Base-by-base conservation (phyloP, 2,888 invertebrate genomes). In the Conistra vaccinii region DNA sequence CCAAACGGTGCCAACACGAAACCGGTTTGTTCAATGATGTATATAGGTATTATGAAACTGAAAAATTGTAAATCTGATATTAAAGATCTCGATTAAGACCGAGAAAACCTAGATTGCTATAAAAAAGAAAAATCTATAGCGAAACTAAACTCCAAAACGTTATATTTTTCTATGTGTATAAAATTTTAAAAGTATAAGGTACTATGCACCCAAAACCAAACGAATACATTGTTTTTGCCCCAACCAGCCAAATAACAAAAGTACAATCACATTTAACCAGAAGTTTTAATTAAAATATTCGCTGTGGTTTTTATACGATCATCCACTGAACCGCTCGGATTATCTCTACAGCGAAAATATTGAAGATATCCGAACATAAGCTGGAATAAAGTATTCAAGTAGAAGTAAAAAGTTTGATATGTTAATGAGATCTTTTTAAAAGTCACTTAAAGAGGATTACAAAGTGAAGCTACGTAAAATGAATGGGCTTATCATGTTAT, bases 231-330 rank as follows among this genome's bases (percentile, higher is more conserved):
- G n/a, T 51, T 60, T 63, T 69, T 74, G 39, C 55, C n/a, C 17
- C n/a, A 55, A 20, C 42, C 60, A 57, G n/a, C 32, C 51, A 39
- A 5, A 60, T 14, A 48, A 48, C 60, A 58, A 60, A 9, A 6
- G 20, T 32, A 65, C 3, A 60, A 48, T 58, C 51, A 45, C 35
- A 63, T 63, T 12, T 20, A 58, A 26, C 67, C 62, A 39, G 29
- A 58, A 79, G 32, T 68, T 78, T 73, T 80, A 78, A 80, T 78
- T 65, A 80, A 57, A 57, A 74, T 55, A 57, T 66, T 58, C 63
- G 1, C 42, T 57, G 42, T 29, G 75, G 80, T 45, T 80, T 57
- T 51, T 45, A 66, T 51, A 29, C 65, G 17, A 66, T 23, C 45
- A 65, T 73, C 26, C 62, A 55, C 39, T 10, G 26, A 63, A 32